Evolutionary conservation across 2,888 invertebrate genomes (phyloP).

Genomic region (Pogonocherus hispidulus): DNA sequence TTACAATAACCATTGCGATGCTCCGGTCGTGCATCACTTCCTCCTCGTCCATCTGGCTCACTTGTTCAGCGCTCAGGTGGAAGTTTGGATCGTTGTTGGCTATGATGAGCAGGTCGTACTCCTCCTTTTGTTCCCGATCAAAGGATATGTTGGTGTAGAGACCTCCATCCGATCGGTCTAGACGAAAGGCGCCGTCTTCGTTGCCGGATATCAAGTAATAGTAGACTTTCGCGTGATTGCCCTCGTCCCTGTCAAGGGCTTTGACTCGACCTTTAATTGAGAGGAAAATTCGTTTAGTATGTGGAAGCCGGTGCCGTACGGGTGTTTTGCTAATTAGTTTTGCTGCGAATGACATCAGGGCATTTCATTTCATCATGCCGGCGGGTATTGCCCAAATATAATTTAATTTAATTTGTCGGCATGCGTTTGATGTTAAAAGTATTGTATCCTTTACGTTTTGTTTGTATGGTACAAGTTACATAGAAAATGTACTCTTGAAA

Average conservation of each 20-base stretch:
- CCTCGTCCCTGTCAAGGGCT: constrained; percentile 83
- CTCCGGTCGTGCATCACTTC: constrained; percentile 73
- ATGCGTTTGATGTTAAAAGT: neutral
- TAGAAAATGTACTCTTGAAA: too few relatives aligned
- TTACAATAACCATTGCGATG: constrained; percentile 80
- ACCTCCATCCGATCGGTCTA: constrained; percentile 86
- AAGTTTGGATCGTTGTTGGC: constrained; percentile 88
- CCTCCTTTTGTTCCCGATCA: constrained; percentile 84
- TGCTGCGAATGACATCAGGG: neutral
- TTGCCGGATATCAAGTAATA: constrained; percentile 88
- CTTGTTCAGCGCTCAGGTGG: constrained; percentile 72
- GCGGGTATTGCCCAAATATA: neutral
- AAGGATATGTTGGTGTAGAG: constrained; percentile 84
- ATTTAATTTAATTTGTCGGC: neutral
- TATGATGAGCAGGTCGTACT: constrained; percentile 83
- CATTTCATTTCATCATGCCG: neutral
- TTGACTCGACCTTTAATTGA: constrained; percentile 74
- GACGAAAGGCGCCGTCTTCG: constrained; percentile 80
- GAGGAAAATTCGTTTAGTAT: constrained; percentile 22
- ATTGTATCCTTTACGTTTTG: neutral
- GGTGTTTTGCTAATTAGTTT: neutral
- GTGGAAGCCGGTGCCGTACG: neutral
- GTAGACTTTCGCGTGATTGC: constrained; percentile 85
- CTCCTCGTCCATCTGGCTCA: constrained; percentile 66
- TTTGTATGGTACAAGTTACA: too few relatives aligned